phyloP scores from a whole-genome alignment of 2,113 vertebrate genomes.

The Ammodytes dubius region DNA sequence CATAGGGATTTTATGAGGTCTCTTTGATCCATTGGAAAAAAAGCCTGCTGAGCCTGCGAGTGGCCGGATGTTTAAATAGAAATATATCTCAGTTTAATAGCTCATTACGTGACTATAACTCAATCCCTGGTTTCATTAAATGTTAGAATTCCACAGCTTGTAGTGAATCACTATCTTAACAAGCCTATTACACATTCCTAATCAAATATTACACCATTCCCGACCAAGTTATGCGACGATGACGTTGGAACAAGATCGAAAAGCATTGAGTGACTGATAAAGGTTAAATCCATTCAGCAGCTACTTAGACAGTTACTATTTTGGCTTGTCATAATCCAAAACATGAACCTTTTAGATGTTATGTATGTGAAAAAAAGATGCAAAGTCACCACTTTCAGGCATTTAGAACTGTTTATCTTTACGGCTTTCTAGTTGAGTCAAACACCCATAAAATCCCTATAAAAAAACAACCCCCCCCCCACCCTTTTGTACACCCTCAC shows the following conservation, averaged over 20 bases:
- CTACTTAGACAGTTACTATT: conserved; percentile 3
- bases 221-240: conserved; percentile 47
- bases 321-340: conserved; percentile 15
- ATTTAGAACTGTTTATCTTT: conserved; percentile 17
- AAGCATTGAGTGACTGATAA: conserved; percentile 13
- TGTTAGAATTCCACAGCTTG: conserved; percentile 12
- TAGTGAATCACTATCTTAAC: conserved; percentile 11
- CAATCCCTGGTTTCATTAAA: conserved; percentile 42
- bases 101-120: conserved; percentile 12
- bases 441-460: neutral
- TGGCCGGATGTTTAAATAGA: neutral
- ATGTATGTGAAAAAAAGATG: neutral
- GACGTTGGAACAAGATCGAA: conserved; percentile 9
- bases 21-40: neutral
- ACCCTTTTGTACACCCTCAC: neutral
- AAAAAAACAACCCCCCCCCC: conserved; percentile 1
- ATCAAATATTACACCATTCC: conserved; percentile 48
- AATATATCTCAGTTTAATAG: neutral
- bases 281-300: conserved; percentile 16
- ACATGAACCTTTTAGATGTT: neutral
- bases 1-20: neutral
- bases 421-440: conserved; percentile 21
- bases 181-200: conserved; percentile 56
- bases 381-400: conserved; percentile 16
- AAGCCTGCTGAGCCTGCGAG: neutral